Base-by-base conservation (phyloP, 2,113 vertebrate genomes). In the Cottus gobio region DNA sequence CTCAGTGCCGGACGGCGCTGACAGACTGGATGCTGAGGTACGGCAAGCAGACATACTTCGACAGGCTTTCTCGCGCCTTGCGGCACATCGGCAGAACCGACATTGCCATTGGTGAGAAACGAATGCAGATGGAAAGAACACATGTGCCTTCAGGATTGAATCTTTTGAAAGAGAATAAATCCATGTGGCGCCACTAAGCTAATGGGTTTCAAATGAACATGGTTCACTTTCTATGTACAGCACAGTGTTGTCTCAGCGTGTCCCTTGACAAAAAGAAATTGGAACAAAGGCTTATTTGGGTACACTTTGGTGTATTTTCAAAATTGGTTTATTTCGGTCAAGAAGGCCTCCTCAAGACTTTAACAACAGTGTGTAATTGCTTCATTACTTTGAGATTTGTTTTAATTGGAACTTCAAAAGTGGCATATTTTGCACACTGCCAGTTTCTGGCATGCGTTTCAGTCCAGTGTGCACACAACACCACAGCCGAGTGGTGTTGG, bases 31-130 rank as follows among this genome's bases (percentile, higher is more conserved):
- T 96, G 76, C 78, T 90, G 84, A 77, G 22, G 67, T 68, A 93
- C 13, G 86, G 89, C 1, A 7, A 90, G 74, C 71, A 92, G 79
- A 94, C 77, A n/a, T 93, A 93, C 90, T 92, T 90, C 30, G 92
- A 95, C 91, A 92, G 90, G 72, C 92, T 95, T 26, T 85, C 88
- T 42, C 90, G 86, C 0, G 89, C 91, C 86, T 80, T 95, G 86
- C 93, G 92, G 81, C 87, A 88, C 84, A 90, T 95, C 50, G 91
- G 94, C 81, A 92, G 94, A 80, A 91, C 84, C 39, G 95, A 95
- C 85, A 86, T 95, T 4, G 92, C 93, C 58, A 64, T 91, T 18
- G 95, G 95, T 96, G 82, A 94, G 93, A 37, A 30, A 24, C 54
- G 75, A 48, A 63, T 0, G 24, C 20, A 52, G 39, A 46, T 54